A percentile compares a stretch with the other conserved stretches of the same genome.
phyloP scores from a whole-genome alignment of 2,888 invertebrate genomes.

The Rhodophaea formosa region DNA sequence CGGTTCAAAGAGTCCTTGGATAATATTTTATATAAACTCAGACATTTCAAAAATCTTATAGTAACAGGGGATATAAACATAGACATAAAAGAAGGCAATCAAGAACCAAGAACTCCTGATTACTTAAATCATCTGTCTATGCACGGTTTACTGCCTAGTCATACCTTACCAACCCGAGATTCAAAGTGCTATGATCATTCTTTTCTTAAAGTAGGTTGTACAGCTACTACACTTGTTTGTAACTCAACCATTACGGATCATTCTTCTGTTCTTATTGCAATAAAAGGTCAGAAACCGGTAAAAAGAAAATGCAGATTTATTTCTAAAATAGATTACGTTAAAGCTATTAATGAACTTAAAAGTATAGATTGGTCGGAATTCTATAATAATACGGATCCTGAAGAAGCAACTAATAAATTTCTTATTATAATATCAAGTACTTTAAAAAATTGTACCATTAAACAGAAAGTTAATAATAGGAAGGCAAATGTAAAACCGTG shows the following conservation, averaged over 20 bases:
- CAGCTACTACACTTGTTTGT: neutral
- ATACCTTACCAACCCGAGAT: neutral
- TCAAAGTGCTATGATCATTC: slow-evolving; percentile 1
- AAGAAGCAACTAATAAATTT: neutral
- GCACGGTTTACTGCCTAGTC: no score
- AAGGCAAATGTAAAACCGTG: neutral
- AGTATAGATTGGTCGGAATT: neutral
- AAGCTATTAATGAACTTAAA: neutral
- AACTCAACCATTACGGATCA: neutral
- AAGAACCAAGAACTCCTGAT: neutral
- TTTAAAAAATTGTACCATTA: neutral
- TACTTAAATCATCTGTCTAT: neutral
- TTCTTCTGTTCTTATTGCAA: neutral
- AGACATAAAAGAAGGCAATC: slow-evolving; percentile 1
- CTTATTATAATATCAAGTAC: neutral
- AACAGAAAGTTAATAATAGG: neutral
- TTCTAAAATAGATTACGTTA: neutral
- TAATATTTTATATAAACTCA: neutral
- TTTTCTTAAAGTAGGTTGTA: neutral
- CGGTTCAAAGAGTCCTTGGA: neutral
- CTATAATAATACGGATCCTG: neutral
- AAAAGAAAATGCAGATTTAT: neutral
- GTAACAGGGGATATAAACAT: no score
- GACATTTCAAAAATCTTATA: neutral
- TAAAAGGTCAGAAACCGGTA: neutral